Evolutionary conservation across 2,888 invertebrate species (phyloP), one percentile per base, ranked within the genome.

Genomic region (Spilosoma lubricipeda): DNA sequence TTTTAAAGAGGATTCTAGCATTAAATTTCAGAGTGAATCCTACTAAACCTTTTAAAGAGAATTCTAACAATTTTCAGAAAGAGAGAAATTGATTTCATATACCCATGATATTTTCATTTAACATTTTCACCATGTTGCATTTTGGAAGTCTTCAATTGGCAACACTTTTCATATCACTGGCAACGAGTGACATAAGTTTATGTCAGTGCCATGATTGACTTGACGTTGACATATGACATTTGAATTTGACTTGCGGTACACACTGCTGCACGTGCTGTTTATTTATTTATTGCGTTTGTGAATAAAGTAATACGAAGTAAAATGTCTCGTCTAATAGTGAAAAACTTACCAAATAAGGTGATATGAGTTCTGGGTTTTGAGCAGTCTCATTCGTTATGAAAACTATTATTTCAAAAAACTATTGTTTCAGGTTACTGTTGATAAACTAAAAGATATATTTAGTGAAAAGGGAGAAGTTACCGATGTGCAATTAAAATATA

Each of bases 401-500:
- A 39, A 59, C 3, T n/a, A 67, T 72, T 80, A 23, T 85, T 83
- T 59, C 88, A 99, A n/a, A 30, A 45, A 39, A 59, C 3, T n/a
- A 67, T 72, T 80, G n/a, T 85, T 83, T 59, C 88, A 99, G 99
- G 97, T 98, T 80, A 98, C 97, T 23, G 97, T 97, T 80, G 97
- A 97, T 1, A 97, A 97, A 89, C 91, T 99, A 23, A 97, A 97
- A 84, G 96, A 97, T 83, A 90, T 98, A 72, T 99, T 99, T 91
- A 96, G 97, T 70, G 92, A 97, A 85, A 97, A 98, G 88, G 99
- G 99, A 36, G 97, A 97, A 79, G 97, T 99, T 15, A 99, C 99
- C 13, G 99, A 99, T 94, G 97, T 99, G 13, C 98, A 99, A 87
- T 93, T 99, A 13, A 99, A 99, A 91, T 99, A 98, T 88, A 99